Evolutionary conservation across 30 jellyfish, hydroid and myxozoan genomes (phyloP), one percentile per base, ranked within the genome.

Genomic region (Phacellophora camtschatica): DNA sequence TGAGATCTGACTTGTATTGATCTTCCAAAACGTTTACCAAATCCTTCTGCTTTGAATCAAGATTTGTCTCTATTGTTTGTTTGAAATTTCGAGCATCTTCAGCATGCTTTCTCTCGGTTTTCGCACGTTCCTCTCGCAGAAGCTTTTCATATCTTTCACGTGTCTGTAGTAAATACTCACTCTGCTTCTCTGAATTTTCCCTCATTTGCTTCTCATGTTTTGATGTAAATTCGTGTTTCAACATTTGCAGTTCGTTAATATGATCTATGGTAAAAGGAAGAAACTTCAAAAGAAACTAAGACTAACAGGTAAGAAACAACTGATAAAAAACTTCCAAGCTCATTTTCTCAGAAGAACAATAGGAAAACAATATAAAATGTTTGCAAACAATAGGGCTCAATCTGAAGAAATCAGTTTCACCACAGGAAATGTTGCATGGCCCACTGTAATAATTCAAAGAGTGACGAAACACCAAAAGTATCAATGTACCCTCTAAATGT

Each of bases 141-240:
- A 77, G 35, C n/a, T 46, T 77, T 50, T 77, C 90, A 58, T 77
- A 77, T 18, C 71, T 42, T 10, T 77, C 90, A 19, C 90, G 90
- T 18, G 90, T 77, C 51, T 77, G 73, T 23, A 77, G 61, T 31
- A 77, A 61, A 28, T 61, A 77, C 28, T 56, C 51, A 43, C 81
- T 48, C 37, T 77, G 90, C 64, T 77, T 62, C 33, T 33, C 67
- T 24, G 69, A 68, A 19, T 31, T 15, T 8, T 43, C 82, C 24
- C 63, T 77, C 66, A 62, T 24, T 43, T 77, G 61, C 51, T 43
- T 61, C 32, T 77, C 90, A n/a, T 61, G 74, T 23, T 77, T 41
- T 74, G 34, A 42, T 10, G 69, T 77, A 49, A 77, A 41, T 50
- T 77, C 90, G 54, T 77, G 90, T 24, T 77, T 64, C 62, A 77